Evolutionary conservation across 2,113 vertebrate species (phyloP).

Genomic region (Chionomys nivalis): DNA sequence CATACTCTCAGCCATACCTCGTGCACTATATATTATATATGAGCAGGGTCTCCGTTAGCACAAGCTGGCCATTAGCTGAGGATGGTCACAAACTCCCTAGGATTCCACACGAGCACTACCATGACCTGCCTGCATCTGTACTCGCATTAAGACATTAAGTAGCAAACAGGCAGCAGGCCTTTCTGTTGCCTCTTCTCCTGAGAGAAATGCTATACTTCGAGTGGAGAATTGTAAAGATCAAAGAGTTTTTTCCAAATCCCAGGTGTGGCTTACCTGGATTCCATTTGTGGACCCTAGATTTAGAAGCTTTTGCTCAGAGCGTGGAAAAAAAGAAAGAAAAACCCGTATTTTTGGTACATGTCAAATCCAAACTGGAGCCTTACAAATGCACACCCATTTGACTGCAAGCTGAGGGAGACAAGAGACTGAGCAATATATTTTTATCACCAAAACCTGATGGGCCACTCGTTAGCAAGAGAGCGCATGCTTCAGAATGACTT

Average conservation of each 20-base stretch:
- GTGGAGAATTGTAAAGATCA: neutral
- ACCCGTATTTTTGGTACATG: neutral
- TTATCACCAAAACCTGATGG: neutral
- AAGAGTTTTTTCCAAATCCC: neutral
- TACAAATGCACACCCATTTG: conserved; percentile 26
- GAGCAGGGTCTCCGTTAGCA: neutral
- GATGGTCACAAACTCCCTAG: no score
- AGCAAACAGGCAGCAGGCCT: neutral
- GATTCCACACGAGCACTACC: neutral
- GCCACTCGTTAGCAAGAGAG: neutral
- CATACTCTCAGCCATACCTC: neutral
- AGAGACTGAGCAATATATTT: neutral
- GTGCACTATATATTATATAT: no score
- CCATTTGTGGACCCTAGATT: conserved; percentile 13
- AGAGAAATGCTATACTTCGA: conserved; percentile 15
- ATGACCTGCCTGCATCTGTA: neutral
- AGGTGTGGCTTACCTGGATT: neutral
- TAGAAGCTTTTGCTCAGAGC: conserved; percentile 4
- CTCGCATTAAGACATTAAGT: neutral
- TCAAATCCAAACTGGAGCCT: conserved; percentile 24
- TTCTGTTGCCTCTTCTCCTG: neutral
- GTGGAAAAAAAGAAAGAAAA: neutral
- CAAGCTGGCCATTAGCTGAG: neutral
- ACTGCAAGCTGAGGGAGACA: neutral
- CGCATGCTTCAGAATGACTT: neutral